These are phyloP conservation scores for Agapornis canus DNA, from an alignment of 2,797 vertebrate species.

Conservation along the genomic window DNA sequence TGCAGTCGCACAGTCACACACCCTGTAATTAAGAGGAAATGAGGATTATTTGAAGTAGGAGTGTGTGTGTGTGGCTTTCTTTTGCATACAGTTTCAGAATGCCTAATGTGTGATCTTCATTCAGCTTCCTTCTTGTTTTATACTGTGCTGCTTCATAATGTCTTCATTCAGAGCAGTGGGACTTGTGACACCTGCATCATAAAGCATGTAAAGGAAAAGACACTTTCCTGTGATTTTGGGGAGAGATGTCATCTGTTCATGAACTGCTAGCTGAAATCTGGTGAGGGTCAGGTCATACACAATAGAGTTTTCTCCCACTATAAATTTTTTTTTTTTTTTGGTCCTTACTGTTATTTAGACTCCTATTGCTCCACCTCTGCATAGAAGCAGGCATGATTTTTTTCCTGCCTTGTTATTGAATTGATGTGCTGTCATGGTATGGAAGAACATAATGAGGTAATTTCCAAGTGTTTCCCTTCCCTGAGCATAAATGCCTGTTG, in stretches of 20 bases:
- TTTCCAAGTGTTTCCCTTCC: background rate
- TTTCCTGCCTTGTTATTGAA: background rate
- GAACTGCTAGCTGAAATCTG: background rate
- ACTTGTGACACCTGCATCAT: background rate
- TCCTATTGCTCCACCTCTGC: background rate
- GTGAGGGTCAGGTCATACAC: background rate
- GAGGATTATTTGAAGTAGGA: background rate
- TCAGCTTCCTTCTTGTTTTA: background rate
- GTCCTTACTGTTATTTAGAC: background rate
- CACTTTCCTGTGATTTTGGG: background rate
- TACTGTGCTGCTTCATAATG: background rate
- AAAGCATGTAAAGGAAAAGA: background rate
- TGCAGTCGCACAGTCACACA: background rate
- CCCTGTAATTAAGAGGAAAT: background rate
- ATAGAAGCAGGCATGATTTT: background rate
- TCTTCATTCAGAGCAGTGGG: background rate
- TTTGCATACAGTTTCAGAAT: background rate
- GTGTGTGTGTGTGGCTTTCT: background rate
- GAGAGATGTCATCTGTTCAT: background rate
- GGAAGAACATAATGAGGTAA: fast-evolving
- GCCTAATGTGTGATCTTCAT: background rate
- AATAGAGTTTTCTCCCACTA: background rate
- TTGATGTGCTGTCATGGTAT: background rate
- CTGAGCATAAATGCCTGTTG: background rate
- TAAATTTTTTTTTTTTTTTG: background rate